Base-by-base conservation (phyloP, 2,797 vertebrate genomes). In the Liparis tanakae region DNA sequence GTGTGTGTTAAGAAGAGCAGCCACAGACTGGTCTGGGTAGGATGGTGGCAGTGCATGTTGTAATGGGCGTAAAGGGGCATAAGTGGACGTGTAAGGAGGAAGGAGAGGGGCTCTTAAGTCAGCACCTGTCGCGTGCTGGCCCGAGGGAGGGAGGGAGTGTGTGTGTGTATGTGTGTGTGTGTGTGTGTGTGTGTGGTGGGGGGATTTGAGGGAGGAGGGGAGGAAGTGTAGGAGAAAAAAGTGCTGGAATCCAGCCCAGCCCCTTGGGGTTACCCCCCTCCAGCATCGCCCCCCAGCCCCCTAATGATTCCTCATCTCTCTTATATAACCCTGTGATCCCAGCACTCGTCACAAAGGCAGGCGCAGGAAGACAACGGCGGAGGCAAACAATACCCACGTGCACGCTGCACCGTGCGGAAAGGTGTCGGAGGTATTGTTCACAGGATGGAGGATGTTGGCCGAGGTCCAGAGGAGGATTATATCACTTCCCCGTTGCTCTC, bases 61-160 rank as follows among this genome's bases (percentile, higher is more conserved):
- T 88, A 82, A 60, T 83, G 68, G 82, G 76, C 56, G 61, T 67
- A 67, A 84, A 87, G 74, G 89, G 79, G 85, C 82, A 86, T 65
- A 86, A 91, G 89, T 84, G 77, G 77, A 79, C 41, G 74, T 85
- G 82, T 82, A 71, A 44, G 61, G 67, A 85, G 90, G 87, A 87
- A 85, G 81, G 84, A 72, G 82, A 77, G 68, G 15, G 76, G 86
- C 77, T 89, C 83, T 91, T 89, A 92, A 92, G 91, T 92, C 92
- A 90, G 93, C 93, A 91, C 90, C 93, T 93, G 93, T 93, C 92
- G 80, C 84, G 87, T 91, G 91, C 81, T 85, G 79, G 87, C 82
- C 89, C 78, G 46, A 37, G 76, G 88, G 86, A 80, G 74, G 25
- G 25, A 30, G 25, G 25, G 25, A 30, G 25, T 2, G 25, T 2